Percentiles rank a stretch among this genome's conserved stretches.
Evolutionary conservation across 92 coral and sea anemone species (phyloP).

Genomic region (Palythoa caribaeorum): DNA sequence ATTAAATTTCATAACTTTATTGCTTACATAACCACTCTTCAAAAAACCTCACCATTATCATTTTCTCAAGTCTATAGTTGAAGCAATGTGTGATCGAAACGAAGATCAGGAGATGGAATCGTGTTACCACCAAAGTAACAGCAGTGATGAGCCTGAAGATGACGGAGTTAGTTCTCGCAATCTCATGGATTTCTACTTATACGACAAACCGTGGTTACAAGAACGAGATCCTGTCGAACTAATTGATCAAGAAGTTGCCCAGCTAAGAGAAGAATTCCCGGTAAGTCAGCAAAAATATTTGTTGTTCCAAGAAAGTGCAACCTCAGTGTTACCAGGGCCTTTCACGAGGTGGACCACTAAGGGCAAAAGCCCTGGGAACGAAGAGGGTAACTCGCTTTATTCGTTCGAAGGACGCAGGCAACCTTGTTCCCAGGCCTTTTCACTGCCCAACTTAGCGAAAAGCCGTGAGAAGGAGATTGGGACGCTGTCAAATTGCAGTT

Average conservation of each 20-base stretch:
- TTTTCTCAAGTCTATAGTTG: neutral
- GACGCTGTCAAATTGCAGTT: too few species aligned
- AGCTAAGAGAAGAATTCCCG: conserved; percentile 42
- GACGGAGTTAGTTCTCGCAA: neutral
- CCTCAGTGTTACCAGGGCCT: too few species aligned
- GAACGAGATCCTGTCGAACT: conserved; percentile 16
- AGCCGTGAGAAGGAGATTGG: too few species aligned
- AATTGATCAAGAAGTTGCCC: neutral
- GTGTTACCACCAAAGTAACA: neutral
- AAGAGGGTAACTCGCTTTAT: too few species aligned
- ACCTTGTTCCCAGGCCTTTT: too few species aligned
- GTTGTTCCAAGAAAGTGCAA: too few species aligned
- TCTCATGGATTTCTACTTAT: neutral
- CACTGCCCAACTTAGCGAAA: too few species aligned
- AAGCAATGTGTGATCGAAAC: neutral
- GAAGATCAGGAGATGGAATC: conserved; percentile 4
- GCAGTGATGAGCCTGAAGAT: conserved; percentile 11
- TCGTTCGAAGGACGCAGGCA: too few species aligned
- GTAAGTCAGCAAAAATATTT: neutral
- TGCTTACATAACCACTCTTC: neutral
- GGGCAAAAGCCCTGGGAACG: too few species aligned
- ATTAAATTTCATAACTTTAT: too few species aligned
- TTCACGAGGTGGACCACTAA: too few species aligned
- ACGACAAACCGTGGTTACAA: conserved; percentile 21
- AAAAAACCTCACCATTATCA: neutral